Evolutionary conservation across 2,113 vertebrate genomes (phyloP).

Genomic region (Xerus inauris): DNA sequence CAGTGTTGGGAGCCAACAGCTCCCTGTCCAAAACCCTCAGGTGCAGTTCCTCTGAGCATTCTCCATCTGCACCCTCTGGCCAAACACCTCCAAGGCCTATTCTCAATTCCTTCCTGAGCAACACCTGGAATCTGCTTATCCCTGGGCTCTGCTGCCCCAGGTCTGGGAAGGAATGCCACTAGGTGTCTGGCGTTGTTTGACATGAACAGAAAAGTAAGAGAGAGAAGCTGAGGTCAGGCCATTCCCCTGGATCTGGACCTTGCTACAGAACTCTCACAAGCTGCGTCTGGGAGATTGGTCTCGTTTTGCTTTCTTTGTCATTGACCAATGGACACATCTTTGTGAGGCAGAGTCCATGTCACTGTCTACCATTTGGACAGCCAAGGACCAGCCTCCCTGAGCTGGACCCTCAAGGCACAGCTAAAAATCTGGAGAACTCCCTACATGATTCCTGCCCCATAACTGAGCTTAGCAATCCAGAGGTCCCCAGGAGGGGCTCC

Average conservation of each 20-base stretch:
- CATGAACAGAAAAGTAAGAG: background rate
- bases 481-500: background rate
- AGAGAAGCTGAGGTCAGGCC: background rate
- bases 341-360: background rate
- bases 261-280: background rate
- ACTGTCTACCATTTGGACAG: background rate
- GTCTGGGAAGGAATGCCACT: background rate
- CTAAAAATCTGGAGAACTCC: background rate
- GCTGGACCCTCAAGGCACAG: background rate
- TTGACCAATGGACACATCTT: background rate
- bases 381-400: background rate
- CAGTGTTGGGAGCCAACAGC: background rate
- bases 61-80: background rate
- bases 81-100: background rate
- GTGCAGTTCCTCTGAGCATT: fast-evolving
- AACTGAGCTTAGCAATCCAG: background rate
- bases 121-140: background rate
- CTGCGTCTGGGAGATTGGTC: background rate
- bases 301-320: background rate
- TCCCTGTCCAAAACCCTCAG: no score
- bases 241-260: background rate
- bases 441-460: background rate
- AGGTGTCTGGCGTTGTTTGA: background rate
- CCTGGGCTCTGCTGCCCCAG: background rate
- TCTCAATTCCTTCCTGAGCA: background rate